Evolutionary conservation across 2,113 vertebrate genomes (phyloP).

Genomic region (Pluvianellus socialis): DNA sequence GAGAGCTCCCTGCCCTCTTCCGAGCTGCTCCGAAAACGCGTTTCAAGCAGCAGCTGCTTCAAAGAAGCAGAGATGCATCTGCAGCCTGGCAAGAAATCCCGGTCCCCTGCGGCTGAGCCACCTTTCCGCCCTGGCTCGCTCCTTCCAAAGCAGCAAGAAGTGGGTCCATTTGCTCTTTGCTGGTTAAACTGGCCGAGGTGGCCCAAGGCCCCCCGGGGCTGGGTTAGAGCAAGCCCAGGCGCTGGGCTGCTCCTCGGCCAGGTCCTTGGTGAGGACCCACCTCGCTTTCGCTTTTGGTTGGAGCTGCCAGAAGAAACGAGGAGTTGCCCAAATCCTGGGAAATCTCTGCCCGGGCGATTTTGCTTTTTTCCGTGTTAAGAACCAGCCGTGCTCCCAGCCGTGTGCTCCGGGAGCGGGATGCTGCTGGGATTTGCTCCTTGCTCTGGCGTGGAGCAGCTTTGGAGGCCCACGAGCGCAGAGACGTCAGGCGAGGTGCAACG

Average conservation of each 20-base stretch:
- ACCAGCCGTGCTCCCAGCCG: not conserved
- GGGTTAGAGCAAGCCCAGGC: not conserved
- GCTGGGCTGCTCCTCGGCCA: not conserved
- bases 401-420: not conserved
- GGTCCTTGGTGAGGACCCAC: not conserved
- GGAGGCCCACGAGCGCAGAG: not conserved
- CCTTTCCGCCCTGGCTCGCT: fast-evolving
- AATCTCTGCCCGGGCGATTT: not conserved
- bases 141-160: too few species aligned
- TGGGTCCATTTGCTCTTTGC: fast-evolving
- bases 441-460: not conserved
- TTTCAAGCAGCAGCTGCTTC: not conserved
- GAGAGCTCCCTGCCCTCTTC: not conserved
- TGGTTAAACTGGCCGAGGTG: not conserved
- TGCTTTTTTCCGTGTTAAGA: not conserved
- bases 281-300: not conserved
- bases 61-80: not conserved
- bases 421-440: not conserved
- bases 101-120: not conserved
- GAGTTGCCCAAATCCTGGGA: not conserved
- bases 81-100: not conserved
- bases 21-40: not conserved
- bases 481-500: too few species aligned
- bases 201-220: not conserved
- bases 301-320: not conserved